phyloP scores from a whole-genome alignment of 2,888 invertebrate species.

The Andrena dorsata region DNA sequence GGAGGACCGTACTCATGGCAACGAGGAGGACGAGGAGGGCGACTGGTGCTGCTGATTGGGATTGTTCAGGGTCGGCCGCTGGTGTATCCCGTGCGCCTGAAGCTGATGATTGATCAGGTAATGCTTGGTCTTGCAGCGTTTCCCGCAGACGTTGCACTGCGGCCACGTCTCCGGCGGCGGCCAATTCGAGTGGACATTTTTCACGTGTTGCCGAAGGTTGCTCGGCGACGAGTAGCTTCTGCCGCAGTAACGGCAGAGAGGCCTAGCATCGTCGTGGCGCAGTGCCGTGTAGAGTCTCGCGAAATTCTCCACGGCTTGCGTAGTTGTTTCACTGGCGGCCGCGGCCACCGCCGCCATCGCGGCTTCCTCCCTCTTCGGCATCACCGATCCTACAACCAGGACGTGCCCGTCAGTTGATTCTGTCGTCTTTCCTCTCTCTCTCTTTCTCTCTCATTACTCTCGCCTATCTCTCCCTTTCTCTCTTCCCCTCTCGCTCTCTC shows the following conservation, averaged over 20 bases:
- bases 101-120: constrained; percentile 92
- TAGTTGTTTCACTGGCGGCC: constrained; percentile 72
- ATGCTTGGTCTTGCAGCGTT: constrained; percentile 91
- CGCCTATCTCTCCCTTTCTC: constrained; percentile 56
- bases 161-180: constrained; percentile 90
- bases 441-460: constrained; percentile 32
- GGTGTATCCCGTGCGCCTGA: constrained; percentile 91
- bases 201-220: constrained; percentile 92
- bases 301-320: constrained; percentile 82
- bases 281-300: constrained; percentile 83
- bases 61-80: constrained; percentile 86
- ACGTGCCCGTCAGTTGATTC: constrained; percentile 82
- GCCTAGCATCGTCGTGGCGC: constrained; percentile 85
- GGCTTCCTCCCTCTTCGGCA: constrained; percentile 83
- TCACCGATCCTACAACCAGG: constrained; percentile 85
- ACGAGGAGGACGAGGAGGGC: constrained; percentile 70
- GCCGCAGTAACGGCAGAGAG: constrained; percentile 90
- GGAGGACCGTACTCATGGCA: constrained; percentile 75
- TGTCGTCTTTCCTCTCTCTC: constrained; percentile 60
- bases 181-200: constrained; percentile 90
- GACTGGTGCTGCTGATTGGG: constrained; percentile 75
- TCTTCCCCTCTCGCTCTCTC: constrained; percentile 29
- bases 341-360: constrained; percentile 75
- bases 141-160: constrained; percentile 90
- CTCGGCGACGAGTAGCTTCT: constrained; percentile 90